Base-by-base conservation (phyloP, 2,113 vertebrate genomes). In the Etheostoma spectabile region DNA sequence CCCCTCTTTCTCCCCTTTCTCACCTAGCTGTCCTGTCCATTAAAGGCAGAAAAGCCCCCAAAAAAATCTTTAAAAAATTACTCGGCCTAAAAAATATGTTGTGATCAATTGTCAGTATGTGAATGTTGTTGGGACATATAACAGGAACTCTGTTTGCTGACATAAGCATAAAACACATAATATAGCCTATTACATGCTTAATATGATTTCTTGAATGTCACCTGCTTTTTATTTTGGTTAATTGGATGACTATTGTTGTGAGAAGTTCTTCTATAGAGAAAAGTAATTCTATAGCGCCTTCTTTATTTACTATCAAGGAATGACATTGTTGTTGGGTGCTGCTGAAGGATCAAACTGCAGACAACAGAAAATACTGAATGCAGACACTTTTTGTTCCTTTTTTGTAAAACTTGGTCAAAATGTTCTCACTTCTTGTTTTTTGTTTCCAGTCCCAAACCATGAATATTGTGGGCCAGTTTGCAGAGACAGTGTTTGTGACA, bases 391-490 rank as follows among this genome's bases (percentile, higher is more conserved):
- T 16, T 70, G 4, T 70, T 38, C 63, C 18, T 63, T 7, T 73
- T 15, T 18, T 12, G 48, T 38, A 5, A 24, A 10, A 13, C 33
- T 46, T 16, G 6, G 19, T n/a, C 42, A 72, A 55, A 24, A 33
- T 59, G 5, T 46, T 74, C 46, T 70, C 65, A 67, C 75, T 81
- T 83, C 24, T 35, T 68, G 10, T 77, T 38, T 33, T 64, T 18
- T 85, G 7, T 67, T 42, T 76, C 53, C 83, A 96, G 96, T 92
- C 89, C 74, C 95, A 95, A 88, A 95, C 96, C 89, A 99, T 99
- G 98, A 98, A 99, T 91, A 97, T 98, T 7, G 93, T 99, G 91
- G 97, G 97, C 63, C 97, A 98, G 84, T 87, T 99, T 69, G 98
- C 98, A 0, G 98, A 96, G 93, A 96, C 96, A 0, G 96, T 99